A percentile compares a stretch with the other conserved stretches of the same genome.
These are phyloP conservation scores for Pecten maximus DNA, from an alignment of 2,888 invertebrate species.

Conservation along the genomic window DNA sequence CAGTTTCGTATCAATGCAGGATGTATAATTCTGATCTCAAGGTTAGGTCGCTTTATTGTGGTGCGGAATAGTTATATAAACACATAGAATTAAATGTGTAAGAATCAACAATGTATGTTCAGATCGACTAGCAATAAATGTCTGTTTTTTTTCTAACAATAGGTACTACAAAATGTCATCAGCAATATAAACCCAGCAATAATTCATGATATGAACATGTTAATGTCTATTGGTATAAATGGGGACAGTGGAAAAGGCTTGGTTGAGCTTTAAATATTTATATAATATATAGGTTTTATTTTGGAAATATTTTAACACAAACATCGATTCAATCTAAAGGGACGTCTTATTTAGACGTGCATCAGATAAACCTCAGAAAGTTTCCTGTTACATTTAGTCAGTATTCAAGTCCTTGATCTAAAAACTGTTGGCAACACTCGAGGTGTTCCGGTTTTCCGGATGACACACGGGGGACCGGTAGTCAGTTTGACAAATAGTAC, in stretches of 20 bases:
- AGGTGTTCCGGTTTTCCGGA: constrained; percentile 5
- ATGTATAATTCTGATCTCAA: not conserved
- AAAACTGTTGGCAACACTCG: constrained; percentile 15
- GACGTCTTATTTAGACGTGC: not conserved
- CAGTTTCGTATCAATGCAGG: not conserved
- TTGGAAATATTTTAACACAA: not conserved
- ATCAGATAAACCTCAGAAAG: not conserved
- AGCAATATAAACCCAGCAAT: not conserved
- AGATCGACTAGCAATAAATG: not conserved
- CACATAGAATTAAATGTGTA: not conserved
- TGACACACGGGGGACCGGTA: constrained; percentile 13
- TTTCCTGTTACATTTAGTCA: constrained; percentile 1
- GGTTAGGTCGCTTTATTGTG: not conserved
- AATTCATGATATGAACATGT: not conserved
- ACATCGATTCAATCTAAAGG: not conserved
- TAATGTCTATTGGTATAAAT: not conserved
- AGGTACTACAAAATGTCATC: not conserved
- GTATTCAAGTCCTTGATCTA: constrained; percentile 8
- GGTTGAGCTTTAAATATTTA: not conserved
- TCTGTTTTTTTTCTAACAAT: not conserved
- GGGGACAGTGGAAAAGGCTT: not conserved
- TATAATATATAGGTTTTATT: not conserved
- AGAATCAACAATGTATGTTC: not conserved
- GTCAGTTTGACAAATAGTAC: constrained; percentile 5
- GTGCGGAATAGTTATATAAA: not conserved